A percentile compares a stretch with the other conserved stretches of the same genome.
phyloP scores from a whole-genome alignment of 2,113 vertebrate genomes.

The Cygnus buccinator region DNA sequence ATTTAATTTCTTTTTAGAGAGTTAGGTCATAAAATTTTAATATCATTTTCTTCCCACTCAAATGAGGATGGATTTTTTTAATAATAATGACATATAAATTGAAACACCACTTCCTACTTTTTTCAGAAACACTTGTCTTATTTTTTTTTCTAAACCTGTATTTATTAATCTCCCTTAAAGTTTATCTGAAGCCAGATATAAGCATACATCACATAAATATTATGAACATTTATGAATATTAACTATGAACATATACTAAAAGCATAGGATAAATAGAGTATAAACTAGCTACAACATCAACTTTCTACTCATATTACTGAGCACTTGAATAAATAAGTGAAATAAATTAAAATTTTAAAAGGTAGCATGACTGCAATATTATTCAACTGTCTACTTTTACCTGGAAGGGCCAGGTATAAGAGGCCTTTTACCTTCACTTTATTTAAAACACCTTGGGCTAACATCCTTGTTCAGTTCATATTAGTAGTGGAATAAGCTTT shows the following conservation, averaged over 20 bases:
- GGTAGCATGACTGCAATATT: background rate
- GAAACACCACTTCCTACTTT: background rate
- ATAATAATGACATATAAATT: background rate
- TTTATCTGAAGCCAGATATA: background rate
- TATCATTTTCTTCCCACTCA: background rate
- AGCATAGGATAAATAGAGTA: background rate
- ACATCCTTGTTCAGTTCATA: background rate
- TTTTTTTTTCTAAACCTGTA: background rate
- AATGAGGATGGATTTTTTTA: background rate
- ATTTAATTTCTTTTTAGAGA: background rate
- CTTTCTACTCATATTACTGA: background rate
- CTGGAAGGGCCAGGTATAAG: background rate
- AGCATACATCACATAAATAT: background rate
- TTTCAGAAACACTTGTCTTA: background rate
- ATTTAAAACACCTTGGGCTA: background rate
- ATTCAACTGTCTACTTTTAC: background rate
- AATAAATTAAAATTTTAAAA: background rate
- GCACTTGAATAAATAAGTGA: background rate
- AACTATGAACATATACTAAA: background rate
- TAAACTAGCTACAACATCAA: background rate
- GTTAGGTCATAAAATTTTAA: background rate
- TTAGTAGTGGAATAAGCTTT: background rate
- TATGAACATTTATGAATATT: background rate
- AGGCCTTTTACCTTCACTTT: background rate
- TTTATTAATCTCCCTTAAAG: background rate